Percentiles rank a stretch among this genome's conserved stretches.
Evolutionary conservation across 2,113 vertebrate species (phyloP).

Genomic region (Melierax canorus): DNA sequence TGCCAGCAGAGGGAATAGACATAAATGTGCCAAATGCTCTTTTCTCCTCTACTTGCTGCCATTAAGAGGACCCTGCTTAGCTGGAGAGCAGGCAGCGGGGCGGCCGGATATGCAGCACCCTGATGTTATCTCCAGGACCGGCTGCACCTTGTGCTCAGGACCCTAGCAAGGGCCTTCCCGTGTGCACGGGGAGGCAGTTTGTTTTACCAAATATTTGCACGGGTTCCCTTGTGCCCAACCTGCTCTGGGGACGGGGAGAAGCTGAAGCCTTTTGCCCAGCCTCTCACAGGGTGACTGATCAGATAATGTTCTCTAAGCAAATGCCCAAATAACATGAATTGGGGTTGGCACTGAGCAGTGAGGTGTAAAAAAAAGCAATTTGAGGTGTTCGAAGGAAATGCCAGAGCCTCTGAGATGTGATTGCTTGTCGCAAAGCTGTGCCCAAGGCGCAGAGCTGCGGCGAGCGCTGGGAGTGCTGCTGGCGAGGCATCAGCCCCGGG

Average conservation of each 20-base stretch:
- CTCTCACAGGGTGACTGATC: conserved; percentile 71
- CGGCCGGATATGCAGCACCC: not conserved
- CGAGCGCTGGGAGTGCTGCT: not conserved
- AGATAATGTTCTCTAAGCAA: conserved; percentile 75
- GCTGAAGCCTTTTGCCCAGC: conserved; percentile 44
- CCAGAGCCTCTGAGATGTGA: conserved; percentile 50
- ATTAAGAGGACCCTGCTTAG: not conserved
- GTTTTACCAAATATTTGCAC: not conserved
- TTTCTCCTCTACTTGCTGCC: not conserved
- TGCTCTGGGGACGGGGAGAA: not conserved
- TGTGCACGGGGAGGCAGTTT: fast-evolving
- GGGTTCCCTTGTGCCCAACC: not conserved
- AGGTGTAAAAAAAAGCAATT: conserved; percentile 79
- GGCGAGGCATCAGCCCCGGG: not conserved
- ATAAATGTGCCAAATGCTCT: not conserved
- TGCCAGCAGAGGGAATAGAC: conserved; percentile 59
- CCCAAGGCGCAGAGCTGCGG: not conserved
- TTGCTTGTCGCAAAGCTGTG: conserved; percentile 17
- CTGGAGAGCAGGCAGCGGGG: not conserved
- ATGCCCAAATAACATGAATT: conserved; percentile 75
- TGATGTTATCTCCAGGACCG: fast-evolving
- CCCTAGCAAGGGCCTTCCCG: not conserved
- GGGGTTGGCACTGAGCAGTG: conserved; percentile 76
- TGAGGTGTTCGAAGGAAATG: conserved; percentile 73
- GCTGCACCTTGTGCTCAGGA: not conserved